phyloP scores from a whole-genome alignment of 2,113 vertebrate genomes.

The Rattus rattus region DNA sequence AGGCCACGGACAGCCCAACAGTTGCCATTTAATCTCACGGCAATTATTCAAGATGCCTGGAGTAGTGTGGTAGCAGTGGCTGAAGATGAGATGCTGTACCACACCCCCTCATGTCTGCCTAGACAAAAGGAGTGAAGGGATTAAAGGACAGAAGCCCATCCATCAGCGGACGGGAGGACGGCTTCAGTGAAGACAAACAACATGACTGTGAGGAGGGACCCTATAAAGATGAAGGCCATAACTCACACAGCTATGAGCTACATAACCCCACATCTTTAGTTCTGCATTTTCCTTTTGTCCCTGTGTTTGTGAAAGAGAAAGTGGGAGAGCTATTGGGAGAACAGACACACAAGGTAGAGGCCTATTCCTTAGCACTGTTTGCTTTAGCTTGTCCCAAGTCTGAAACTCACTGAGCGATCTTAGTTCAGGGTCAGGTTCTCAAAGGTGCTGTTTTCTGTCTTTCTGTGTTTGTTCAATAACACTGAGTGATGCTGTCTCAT shows the following conservation, averaged over 20 bases:
- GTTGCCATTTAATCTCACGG: not conserved
- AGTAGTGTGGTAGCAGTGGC: fast-evolving
- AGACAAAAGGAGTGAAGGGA: not conserved
- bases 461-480: not conserved
- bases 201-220: not conserved
- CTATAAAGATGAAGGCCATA: conserved; percentile 37
- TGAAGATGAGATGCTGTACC: not conserved
- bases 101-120: not conserved
- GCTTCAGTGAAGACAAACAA: not conserved
- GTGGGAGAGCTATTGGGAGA: not conserved
- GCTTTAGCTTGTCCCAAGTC: not conserved
- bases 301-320: not conserved
- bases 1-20: conserved; percentile 18
- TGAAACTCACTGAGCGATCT: not conserved
- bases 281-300: not conserved
- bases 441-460: not conserved
- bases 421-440: not conserved
- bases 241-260: not conserved
- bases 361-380: fast-evolving
- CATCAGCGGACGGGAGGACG: not conserved
- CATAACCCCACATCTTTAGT: not conserved
- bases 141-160: not conserved
- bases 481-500: not conserved
- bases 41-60: not conserved
- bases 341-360: not conserved